Base-by-base conservation (phyloP, 1,140 invertebrate genomes). In the Pogonus chalceus region DNA sequence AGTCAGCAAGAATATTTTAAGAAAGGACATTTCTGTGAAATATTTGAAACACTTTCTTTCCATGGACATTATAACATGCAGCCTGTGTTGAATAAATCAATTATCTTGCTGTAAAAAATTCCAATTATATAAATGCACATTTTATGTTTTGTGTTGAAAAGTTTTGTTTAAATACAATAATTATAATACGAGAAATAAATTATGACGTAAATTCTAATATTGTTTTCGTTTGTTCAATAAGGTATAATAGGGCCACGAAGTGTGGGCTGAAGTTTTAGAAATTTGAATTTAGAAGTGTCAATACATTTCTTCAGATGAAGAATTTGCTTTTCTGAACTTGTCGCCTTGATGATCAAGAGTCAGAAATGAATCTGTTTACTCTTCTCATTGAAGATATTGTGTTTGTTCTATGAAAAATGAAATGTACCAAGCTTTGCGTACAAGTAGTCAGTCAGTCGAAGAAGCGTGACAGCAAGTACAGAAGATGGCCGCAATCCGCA, bases 151-250 rank as follows among this genome's bases (percentile, higher is more conserved):
- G 14, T 31, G 26, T 31, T 31, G 7, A 31, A 31, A 4, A 31
- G 26, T 31, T 31, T 4, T 31, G 26, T 31, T 31, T 31, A 31
- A 7, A 31, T 31, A 31, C 4, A 31, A 31, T 14, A 31, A 31
- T 31, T 31, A 31, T n/a, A n/a, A n/a, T n/a, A n/a, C n/a, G n/a
- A 31, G 4, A 31, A 31, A 31, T 31, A 31, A 31, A 31, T n/a
- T 14, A 31, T 43, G 7, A 18, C 7, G 37, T 43, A 43, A 9
- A 43, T 43, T 43, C 37, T 43, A 43, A 43, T 43, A 43, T 43
- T 43, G 37, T 43, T 43, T 43, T 43, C 37, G 37, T 43, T 43
- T 43, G 37, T 43, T 43, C 37, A 43, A 43, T 43, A 43, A 43
- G 37, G 37, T n/a, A n/a, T n/a, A 43, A 43, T 43, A 43, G 37